Evolutionary conservation across 2,888 invertebrate genomes (phyloP), one percentile per base, ranked within the genome.

Genomic region (Trichogramma evanescens): DNA sequence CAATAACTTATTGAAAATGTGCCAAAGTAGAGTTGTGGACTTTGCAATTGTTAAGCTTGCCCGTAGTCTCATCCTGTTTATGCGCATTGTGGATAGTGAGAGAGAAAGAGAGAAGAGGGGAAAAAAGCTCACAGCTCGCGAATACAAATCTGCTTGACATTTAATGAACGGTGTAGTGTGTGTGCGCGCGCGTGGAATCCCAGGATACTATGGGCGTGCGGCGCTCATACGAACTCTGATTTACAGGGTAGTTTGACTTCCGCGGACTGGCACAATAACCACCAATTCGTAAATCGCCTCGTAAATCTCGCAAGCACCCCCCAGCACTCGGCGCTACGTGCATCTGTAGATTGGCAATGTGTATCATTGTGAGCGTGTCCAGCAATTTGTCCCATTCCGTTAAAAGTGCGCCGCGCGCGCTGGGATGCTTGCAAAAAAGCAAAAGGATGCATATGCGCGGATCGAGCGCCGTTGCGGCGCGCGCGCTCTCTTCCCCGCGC

Each of bases 221-320:
- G 26, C 26, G 26, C 26, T 26, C 26, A 26, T 26, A 26, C 26
- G 26, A 26, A 26, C 72, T 75, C 74, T 75, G 76, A 76, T 76
- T 75, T 76, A 76, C 68, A 67, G 74, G 72, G 73, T 73, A 72
- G 75, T 76, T 76, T 75, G 75, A 75, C 75, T 75, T 73, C 72
- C 70, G 72, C 68, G 70, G 68, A 66, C 66, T 60, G 65, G 69
- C 69, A 74, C 76, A 76, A 77, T 76, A 76, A 76, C 77, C 76
- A 73, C 76, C 76, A 77, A 77, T 77, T 77, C 76, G 76, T 74
- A 76, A 77, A 77, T 77, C 76, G 72, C 73, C 70, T 74, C 76
- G 74, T 77, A 77, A 76, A 76, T 77, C 72, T 74, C 68, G 50
- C 40, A 46, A 45, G n/a, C 44, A 38, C 44, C 44, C 44, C n/a